These are phyloP conservation scores for Hydrolagus affinis DNA, from an alignment of 2,113 vertebrate species.

Conservation along the genomic window DNA sequence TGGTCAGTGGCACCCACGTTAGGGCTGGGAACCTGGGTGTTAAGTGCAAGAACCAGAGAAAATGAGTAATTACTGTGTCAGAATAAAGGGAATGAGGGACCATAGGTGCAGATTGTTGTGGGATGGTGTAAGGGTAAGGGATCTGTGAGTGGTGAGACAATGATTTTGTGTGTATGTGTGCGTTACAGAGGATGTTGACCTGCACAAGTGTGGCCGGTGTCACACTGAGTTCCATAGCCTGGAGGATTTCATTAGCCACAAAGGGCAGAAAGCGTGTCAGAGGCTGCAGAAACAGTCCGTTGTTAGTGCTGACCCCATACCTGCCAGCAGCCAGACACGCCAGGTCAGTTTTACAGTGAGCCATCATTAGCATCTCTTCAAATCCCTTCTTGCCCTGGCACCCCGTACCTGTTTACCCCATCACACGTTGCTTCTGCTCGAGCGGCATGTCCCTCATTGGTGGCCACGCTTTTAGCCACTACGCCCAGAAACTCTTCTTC, in stretches of 20 bases:
- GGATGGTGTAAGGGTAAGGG: not conserved
- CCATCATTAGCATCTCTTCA: not conserved
- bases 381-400: not conserved
- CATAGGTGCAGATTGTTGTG: not conserved
- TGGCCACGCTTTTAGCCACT: no score
- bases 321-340: slow-evolving; percentile 37
- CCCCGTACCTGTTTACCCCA: not conserved
- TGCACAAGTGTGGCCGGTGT: slow-evolving; percentile 89
- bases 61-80: not conserved
- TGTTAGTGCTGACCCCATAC: slow-evolving; percentile 14
- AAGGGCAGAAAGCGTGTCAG: slow-evolving; percentile 74
- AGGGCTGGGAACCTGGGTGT: not conserved
- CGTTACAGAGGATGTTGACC: slow-evolving; percentile 70
- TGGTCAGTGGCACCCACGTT: no score
- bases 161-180: not conserved
- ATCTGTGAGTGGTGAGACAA: not conserved
- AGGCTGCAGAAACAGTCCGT: slow-evolving; percentile 45
- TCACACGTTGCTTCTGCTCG: not conserved
- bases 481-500: no score
- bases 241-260: slow-evolving; percentile 91
- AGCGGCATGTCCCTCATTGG: not conserved
- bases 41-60: not conserved
- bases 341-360: slow-evolving; percentile 38
- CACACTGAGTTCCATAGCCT: slow-evolving; percentile 81
- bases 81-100: not conserved